A percentile compares a stretch with the other conserved stretches of the same genome.
These are phyloP conservation scores for Nematostella vectensis DNA, from an alignment of 92 coral and sea anemone species.

Conservation along the genomic window DNA sequence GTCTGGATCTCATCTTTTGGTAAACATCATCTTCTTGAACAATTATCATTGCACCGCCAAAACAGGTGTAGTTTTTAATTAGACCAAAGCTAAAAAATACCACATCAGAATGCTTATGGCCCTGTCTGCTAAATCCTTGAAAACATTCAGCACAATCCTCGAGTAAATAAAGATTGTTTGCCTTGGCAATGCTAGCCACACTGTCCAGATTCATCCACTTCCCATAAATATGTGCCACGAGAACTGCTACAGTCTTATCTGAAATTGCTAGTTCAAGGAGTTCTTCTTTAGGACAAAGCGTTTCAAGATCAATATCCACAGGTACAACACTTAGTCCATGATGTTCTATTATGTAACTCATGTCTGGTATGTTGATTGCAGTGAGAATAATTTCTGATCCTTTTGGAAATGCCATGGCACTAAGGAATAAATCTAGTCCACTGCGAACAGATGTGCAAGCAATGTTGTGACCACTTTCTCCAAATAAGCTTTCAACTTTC, in stretches of 20 bases:
- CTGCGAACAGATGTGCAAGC: conserved; percentile 81
- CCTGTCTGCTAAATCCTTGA: conserved; percentile 71
- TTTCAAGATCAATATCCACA: conserved; percentile 80
- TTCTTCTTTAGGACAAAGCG: conserved; percentile 80
- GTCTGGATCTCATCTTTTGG: conserved; percentile 62
- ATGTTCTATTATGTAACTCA: conserved; percentile 61
- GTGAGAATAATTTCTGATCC: conserved; percentile 90
- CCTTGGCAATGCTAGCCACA: conserved; percentile 52
- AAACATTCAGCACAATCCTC: conserved; percentile 98
- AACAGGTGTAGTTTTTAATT: conserved; percentile 74
- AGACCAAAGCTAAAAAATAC: conserved; percentile 89
- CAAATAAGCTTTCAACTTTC: conserved; percentile 67
- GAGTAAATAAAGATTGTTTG: conserved; percentile 55
- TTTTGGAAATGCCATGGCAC: conserved; percentile 67
- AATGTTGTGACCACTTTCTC: conserved; percentile 64
- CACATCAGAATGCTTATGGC: conserved; percentile 65
- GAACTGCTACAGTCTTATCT: conserved; percentile 76
- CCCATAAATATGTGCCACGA: conserved; percentile 88
- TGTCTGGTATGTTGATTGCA: conserved; percentile 90
- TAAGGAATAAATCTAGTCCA: conserved; percentile 71
- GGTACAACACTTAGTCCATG: conserved; percentile 74
- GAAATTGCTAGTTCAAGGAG: conserved; percentile 74
- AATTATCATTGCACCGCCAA: conserved; percentile 79
- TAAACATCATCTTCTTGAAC: conserved; percentile 54
- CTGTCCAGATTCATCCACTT: conserved; percentile 80